Percentiles rank a stretch among this genome's conserved stretches.
phyloP scores from a whole-genome alignment of 1,140 invertebrate species.

The Lamellibrachia luymesi region DNA sequence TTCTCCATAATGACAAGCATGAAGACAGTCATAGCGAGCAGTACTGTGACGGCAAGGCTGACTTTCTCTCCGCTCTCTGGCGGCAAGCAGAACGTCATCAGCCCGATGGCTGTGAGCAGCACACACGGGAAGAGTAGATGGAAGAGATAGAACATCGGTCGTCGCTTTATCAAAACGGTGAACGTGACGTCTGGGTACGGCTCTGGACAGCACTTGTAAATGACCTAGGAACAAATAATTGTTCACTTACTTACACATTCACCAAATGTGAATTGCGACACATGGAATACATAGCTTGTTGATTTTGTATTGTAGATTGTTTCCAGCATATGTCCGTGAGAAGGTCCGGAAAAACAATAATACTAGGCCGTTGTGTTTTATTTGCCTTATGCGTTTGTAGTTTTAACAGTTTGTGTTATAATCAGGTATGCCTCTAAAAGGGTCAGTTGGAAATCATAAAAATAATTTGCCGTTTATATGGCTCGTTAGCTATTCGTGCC shows the following conservation, averaged over 20 bases:
- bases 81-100: constrained; percentile 95
- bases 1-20: constrained; percentile 82
- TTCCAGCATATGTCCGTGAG: too few relatives aligned
- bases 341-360: too few relatives aligned
- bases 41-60: constrained; percentile 83
- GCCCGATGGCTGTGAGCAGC: constrained; percentile 39
- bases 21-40: constrained; percentile 59
- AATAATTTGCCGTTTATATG: too few relatives aligned
- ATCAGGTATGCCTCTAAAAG: too few relatives aligned
- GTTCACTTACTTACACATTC: not conserved
- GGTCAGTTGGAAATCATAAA: too few relatives aligned
- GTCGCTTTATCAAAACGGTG: constrained; percentile 18
- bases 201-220: constrained; percentile 19
- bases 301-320: too few relatives aligned
- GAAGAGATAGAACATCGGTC: constrained; percentile 25
- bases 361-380: too few relatives aligned
- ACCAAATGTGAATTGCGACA: not conserved
- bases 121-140: constrained; percentile 28
- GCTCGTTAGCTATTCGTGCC: not conserved
- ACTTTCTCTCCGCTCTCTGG: constrained; percentile 98
- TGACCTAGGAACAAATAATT: not conserved
- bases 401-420: too few relatives aligned
- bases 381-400: too few relatives aligned
- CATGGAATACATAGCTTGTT: too few relatives aligned
- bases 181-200: constrained; percentile 26